phyloP scores from a whole-genome alignment of 2,797 vertebrate species.

The Artibeus lituratus region DNA sequence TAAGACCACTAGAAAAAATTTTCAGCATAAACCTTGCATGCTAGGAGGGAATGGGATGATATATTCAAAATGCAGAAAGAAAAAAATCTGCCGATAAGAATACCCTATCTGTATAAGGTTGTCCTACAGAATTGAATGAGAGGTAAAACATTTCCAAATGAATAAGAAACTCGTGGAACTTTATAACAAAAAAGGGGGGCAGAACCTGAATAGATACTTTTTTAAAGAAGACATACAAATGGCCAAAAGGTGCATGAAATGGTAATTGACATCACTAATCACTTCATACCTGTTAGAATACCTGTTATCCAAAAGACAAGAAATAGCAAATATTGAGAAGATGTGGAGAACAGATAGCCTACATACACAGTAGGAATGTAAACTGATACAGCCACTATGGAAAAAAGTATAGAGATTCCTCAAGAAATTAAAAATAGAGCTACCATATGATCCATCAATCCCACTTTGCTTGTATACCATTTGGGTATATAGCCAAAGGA shows the following conservation, averaged over 20 bases:
- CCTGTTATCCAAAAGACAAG: background rate
- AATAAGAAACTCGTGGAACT: background rate
- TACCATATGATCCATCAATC: background rate
- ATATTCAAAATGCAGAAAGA: background rate
- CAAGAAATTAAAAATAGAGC: background rate
- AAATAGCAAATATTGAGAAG: background rate
- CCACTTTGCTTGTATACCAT: background rate
- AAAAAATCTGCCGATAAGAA: background rate
- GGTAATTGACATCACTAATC: background rate
- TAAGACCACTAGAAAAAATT: background rate
- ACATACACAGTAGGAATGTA: background rate
- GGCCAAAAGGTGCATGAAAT: background rate
- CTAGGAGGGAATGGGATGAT: background rate
- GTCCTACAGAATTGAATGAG: background rate
- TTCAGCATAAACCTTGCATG: background rate
- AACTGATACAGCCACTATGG: background rate
- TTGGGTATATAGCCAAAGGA: background rate
- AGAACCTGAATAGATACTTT: background rate
- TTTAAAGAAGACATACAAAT: background rate
- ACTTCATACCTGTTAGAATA: background rate
- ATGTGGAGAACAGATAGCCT: background rate
- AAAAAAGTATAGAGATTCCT: background rate
- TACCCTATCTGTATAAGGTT: background rate
- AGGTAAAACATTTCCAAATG: background rate
- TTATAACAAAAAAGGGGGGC: background rate